These are phyloP conservation scores for Alcedo atthis DNA, from an alignment of 2,797 vertebrate genomes.

Conservation along the genomic window DNA sequence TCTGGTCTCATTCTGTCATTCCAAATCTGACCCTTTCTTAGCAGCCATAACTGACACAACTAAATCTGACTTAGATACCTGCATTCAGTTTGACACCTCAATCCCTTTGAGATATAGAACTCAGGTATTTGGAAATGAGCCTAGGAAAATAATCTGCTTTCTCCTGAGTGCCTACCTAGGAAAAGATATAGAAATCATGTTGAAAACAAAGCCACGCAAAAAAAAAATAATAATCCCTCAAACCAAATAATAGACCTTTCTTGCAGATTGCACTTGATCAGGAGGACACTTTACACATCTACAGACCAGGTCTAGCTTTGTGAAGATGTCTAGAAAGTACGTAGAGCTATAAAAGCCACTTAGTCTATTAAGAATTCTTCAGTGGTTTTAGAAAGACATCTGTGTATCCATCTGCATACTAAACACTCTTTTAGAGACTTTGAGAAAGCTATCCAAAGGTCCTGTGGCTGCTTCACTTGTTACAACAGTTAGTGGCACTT, in stretches of 20 bases:
- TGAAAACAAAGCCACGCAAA: background rate
- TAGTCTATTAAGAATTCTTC: background rate
- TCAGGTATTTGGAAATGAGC: conserved; percentile 48
- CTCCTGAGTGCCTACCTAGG: background rate
- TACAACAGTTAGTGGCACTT: background rate
- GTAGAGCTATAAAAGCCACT: background rate
- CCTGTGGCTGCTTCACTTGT: background rate
- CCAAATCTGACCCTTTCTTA: conserved; percentile 8
- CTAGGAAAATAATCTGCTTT: conserved; percentile 46
- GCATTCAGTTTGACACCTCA: conserved; percentile 4
- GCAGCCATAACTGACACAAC: conserved; percentile 15
- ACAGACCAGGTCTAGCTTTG: background rate
- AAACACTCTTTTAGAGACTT: background rate
- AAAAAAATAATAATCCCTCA: background rate
- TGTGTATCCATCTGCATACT: background rate
- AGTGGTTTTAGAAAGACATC: background rate
- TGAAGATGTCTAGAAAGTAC: background rate
- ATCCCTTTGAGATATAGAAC: conserved; percentile 39
- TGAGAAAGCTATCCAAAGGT: background rate
- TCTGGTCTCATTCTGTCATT: conserved; percentile 51
- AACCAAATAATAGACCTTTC: background rate
- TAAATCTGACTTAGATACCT: conserved; percentile 15
- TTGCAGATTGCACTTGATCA: background rate
- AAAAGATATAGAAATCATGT: background rate
- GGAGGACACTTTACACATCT: background rate